These are phyloP conservation scores for Hypothenemus hampei DNA, from an alignment of 1,140 invertebrate species.

Conservation along the genomic window DNA sequence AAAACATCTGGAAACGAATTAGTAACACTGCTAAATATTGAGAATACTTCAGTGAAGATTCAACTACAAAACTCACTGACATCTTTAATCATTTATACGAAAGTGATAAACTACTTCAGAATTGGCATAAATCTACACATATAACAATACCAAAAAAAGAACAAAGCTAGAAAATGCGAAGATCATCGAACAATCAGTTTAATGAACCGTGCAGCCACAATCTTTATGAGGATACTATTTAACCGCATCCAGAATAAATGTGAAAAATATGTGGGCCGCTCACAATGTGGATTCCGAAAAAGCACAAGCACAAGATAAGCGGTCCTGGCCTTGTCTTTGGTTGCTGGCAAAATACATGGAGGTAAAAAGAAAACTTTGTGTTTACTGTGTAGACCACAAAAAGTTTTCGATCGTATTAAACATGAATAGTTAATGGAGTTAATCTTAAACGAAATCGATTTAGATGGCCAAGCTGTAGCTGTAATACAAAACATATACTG, in stretches of 20 bases:
- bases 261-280: slow-evolving; percentile 12
- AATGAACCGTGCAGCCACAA: slow-evolving; percentile 29
- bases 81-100: slow-evolving; percentile 12
- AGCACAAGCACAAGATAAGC: slow-evolving; percentile 32
- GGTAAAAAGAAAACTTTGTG: slow-evolving; percentile 9
- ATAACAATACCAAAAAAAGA: slow-evolving; percentile 28
- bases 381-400: slow-evolving; percentile 19
- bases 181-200: slow-evolving; percentile 30
- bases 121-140: slow-evolving; percentile 26
- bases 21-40: no score
- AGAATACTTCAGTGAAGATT: not conserved
- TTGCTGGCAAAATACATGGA: slow-evolving; percentile 15
- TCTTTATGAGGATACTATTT: slow-evolving; percentile 32
- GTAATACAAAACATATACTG: slow-evolving; percentile 21
- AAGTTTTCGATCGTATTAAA: slow-evolving; percentile 16
- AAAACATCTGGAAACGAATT: no score
- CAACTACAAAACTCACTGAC: not conserved
- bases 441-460: slow-evolving; percentile 13
- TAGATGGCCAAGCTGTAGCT: slow-evolving; percentile 15
- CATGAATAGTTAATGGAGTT: slow-evolving; percentile 20
- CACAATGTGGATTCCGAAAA: slow-evolving; percentile 31
- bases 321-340: slow-evolving; percentile 28
- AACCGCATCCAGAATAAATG: slow-evolving; percentile 24
- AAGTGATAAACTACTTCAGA: slow-evolving; percentile 3
- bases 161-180: slow-evolving; percentile 22